A percentile compares a stretch with the other conserved stretches of the same genome.
phyloP scores from a whole-genome alignment of 2,113 vertebrate species.

The Carassius carassius region DNA sequence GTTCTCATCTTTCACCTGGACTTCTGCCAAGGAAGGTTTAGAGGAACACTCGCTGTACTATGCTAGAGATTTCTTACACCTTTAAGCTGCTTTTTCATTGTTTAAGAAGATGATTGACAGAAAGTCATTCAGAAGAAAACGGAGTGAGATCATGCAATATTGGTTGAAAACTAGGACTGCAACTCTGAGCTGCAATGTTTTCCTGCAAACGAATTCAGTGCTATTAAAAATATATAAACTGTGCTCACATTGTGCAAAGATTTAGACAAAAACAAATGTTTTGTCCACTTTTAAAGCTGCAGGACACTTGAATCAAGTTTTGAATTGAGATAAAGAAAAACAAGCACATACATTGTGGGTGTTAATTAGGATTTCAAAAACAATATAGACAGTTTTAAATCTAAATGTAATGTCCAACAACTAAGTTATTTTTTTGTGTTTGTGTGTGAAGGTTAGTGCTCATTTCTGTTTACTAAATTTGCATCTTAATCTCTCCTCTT shows the following conservation, averaged over 20 bases:
- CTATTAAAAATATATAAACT: too few species aligned
- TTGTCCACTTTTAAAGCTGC: not conserved
- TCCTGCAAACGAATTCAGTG: not conserved
- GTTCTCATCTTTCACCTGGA: not conserved
- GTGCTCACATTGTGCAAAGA: too few species aligned
- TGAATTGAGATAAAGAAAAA: not conserved
- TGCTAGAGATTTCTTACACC: not conserved
- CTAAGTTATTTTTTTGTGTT: too few species aligned
- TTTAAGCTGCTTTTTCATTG: too few species aligned
- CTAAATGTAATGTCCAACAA: too few species aligned
- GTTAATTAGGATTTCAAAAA: too few species aligned
- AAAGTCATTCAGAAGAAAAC: conserved; percentile 19
- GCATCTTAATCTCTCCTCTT: conserved; percentile 61
- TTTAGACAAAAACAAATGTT: too few species aligned
- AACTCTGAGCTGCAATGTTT: not conserved
- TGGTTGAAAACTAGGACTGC: too few species aligned
- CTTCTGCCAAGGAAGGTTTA: not conserved
- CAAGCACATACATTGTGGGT: not conserved
- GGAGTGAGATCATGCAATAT: not conserved
- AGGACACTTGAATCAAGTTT: not conserved
- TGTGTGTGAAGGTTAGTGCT: not conserved
- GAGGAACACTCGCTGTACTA: not conserved
- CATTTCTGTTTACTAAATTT: not conserved
- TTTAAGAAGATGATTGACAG: not conserved
- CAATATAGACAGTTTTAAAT: too few species aligned